A percentile compares a stretch with the other conserved stretches of the same genome.
These are phyloP conservation scores for Prunella fulvescens DNA, from an alignment of 2,113 vertebrate species.

Conservation along the genomic window DNA sequence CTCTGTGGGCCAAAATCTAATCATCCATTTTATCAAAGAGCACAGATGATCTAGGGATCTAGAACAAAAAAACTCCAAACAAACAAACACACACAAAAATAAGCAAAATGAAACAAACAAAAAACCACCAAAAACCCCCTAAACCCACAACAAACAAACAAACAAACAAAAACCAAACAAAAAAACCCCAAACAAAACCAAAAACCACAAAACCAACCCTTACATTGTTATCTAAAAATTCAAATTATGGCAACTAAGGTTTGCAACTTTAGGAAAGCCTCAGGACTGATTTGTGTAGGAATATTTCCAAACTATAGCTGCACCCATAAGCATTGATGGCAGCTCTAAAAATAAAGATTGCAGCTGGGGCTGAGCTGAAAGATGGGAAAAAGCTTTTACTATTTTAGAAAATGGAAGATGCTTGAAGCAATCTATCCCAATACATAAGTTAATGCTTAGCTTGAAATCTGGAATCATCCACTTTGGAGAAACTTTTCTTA, in stretches of 20 bases:
- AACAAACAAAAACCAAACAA: no score
- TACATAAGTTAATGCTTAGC: not conserved
- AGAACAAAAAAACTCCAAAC: not conserved
- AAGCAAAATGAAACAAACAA: no score
- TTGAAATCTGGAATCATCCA: not conserved
- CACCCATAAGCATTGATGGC: not conserved
- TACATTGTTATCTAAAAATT: not conserved
- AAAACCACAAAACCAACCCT: not conserved
- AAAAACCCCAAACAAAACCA: no score
- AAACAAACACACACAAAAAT: no score
- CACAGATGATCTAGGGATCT: not conserved
- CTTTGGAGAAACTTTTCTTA: not conserved
- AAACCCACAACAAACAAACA: no score
- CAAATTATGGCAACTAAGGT: not conserved
- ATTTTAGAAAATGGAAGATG: not conserved
- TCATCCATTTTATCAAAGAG: not conserved
- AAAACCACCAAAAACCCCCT: no score
- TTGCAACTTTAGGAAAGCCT: not conserved
- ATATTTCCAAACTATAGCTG: not conserved
- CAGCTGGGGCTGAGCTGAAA: not conserved
- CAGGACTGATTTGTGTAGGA: not conserved
- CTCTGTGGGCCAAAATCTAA: not conserved
- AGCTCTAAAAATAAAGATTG: not conserved
- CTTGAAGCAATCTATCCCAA: not conserved
- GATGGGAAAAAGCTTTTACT: not conserved